Evolutionary conservation across 2,888 invertebrate species (phyloP), one percentile per base, ranked within the genome.

Genomic region (Ectropis crepuscularia): DNA sequence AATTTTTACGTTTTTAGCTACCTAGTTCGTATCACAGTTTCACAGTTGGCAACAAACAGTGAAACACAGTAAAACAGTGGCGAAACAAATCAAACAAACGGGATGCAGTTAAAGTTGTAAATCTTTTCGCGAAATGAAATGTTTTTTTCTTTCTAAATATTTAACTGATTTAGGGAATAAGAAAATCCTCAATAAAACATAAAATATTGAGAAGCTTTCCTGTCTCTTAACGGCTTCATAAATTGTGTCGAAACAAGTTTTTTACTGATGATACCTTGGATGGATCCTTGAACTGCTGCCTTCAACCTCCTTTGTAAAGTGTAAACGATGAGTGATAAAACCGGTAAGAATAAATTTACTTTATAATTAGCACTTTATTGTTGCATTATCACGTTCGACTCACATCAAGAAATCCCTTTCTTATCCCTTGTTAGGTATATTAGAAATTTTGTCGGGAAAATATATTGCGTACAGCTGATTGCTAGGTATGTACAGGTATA

Each of bases 271-370:
- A 75, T 73, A 71, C 68, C 71, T 68, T 71, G 48, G 65, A 67
- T 68, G 70, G 57, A 69, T 73, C 61, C 64, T 60, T 65, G 70
- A 71, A 61, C 47, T 28, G 55, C 47, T 28, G 55, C 43, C 57
- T 65, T 53, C 46, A 63, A 69, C 49, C 43, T 61, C 69, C 65
- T 69, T 74, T 71, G 61, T 63, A 73, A 60, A 75, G 70, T 65
- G 67, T 73, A 73, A 61, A 75, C 69, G 73, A 82, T 82, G 82
- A 76, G 74, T 73, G 72, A 49, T 67, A 75, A 64, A 72, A 80
- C 75, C 80, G 81, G 82, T 82, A 79, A 77, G 74, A 71, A 65
- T 66, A 59, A 65, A 64, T 71, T 70, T 60, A 61, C 39, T 10
- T 54, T 58, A 50, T 54, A 58, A n/a, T 61, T 53, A 57, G 28